These are phyloP conservation scores for Clinocottus analis DNA, from an alignment of 2,113 vertebrate genomes.

Conservation along the genomic window DNA sequence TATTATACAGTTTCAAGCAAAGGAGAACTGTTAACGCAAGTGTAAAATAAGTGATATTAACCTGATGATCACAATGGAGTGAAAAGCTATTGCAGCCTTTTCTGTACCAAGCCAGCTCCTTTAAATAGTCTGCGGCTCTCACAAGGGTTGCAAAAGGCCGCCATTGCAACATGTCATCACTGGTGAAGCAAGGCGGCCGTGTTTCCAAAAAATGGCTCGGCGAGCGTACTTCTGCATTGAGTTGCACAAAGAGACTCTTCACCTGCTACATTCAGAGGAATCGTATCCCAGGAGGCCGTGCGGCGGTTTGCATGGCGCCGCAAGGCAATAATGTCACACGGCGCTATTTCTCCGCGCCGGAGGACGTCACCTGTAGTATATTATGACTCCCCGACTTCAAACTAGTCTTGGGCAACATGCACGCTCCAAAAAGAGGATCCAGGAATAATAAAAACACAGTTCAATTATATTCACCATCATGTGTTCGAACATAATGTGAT, in stretches of 20 bases:
- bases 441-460: not conserved
- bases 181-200: conserved; percentile 16
- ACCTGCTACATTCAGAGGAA: not conserved
- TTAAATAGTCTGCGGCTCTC: conserved; percentile 48
- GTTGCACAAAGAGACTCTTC: not conserved
- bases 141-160: conserved; percentile 45
- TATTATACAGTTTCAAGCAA: not conserved
- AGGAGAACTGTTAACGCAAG: no score
- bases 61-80: not conserved
- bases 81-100: conserved; percentile 10
- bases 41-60: not conserved
- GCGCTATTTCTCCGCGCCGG: conserved; percentile 26
- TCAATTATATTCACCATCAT: not conserved
- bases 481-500: not conserved
- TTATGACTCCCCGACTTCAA: conserved; percentile 49
- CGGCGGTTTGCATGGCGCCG: not conserved
- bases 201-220: conserved; percentile 20
- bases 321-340: not conserved
- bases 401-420: not conserved
- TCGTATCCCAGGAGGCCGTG: not conserved
- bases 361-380: conserved; percentile 44
- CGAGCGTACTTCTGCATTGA: not conserved
- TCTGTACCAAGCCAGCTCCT: conserved; percentile 6
- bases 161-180: conserved; percentile 33
- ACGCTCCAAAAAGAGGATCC: not conserved